Percentiles rank a stretch among this genome's conserved stretches.
Conservation (phyloP, 2,797 vertebrate species). For the Anabacerthia variegaticeps region DNA sequence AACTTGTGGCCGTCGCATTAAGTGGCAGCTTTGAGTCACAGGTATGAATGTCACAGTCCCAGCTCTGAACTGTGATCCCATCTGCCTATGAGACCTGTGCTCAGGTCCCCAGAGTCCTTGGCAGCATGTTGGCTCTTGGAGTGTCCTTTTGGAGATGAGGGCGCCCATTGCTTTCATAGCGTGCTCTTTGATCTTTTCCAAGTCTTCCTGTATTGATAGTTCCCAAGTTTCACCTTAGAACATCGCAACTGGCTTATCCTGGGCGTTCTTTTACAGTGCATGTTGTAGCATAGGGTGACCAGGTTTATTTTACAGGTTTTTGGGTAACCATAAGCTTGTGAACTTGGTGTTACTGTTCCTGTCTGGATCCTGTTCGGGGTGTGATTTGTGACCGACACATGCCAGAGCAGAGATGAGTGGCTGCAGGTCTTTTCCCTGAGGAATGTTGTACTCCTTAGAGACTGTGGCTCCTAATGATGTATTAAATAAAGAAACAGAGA, state of each 20-base stretch:
- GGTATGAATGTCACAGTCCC: not conserved
- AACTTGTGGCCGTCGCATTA: rapidly evolving
- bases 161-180: not conserved
- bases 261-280: not conserved
- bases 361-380: not conserved
- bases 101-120: not conserved
- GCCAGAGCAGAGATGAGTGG: not conserved
- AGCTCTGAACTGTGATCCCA: not conserved
- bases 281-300: rapidly evolving
- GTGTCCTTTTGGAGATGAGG: not conserved
- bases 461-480: not conserved
- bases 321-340: not conserved
- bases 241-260: not conserved
- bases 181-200: not conserved
- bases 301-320: not conserved
- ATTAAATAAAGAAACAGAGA: conserved; percentile 13
- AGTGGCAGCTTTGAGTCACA: not conserved
- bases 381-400: not conserved
- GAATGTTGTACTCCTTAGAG: not conserved
- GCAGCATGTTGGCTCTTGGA: not conserved
- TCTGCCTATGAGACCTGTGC: not conserved
- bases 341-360: not conserved
- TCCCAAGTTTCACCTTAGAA: not conserved
- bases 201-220: not conserved
- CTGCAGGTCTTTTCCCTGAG: not conserved